Evolutionary conservation across 2,113 vertebrate species (phyloP), one percentile per base, ranked within the genome.

Genomic region (Octodon degus): DNA sequence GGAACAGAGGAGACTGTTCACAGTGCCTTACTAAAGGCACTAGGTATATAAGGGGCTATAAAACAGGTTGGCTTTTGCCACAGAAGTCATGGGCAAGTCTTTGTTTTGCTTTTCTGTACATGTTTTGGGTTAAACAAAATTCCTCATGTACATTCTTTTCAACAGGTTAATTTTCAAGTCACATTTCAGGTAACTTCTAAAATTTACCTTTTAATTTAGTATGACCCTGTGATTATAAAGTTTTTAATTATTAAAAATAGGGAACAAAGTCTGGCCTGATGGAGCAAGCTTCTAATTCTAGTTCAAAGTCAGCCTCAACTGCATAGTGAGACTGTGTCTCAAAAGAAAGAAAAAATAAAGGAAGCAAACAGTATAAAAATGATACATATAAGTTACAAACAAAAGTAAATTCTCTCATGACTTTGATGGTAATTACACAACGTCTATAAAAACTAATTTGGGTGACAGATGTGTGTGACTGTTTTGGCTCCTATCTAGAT

Each of bases 381-480:
- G 85, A 24, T 86, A 37, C 58, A 92, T 91, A 12, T 60, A 84
- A 95, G 47, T 79, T 81, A 88, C 1, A 95, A 58, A 72, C 2
- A 80, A 13, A 90, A 93, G 83, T n/a, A 70, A 93, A 83, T 81
- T 68, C 50, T 32, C 86, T 80, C 91, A 63, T 40, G 47, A 63
- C 5, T 50, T 50, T 68, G 50, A 91, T 2, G 37, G 34, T 58
- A 97, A 91, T 68, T 67, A 72, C 1, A 95, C 53, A 55, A 47
- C 93, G 12, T 65, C 34, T 53, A 9, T 24, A 74, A 84, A 43
- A 72, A 80, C 37, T 83, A 86, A 83, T 53, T 19, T 87, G 60
- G 91, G 2, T 14, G 87, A 70, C 79, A 96, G 40, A 89, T 5
- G 77, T 92, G 76, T 86, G 80, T n/a, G 92, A 98, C 99, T 37